Evolutionary conservation across 2,797 vertebrate species (phyloP).

Genomic region (Sebastes diploproa): DNA sequence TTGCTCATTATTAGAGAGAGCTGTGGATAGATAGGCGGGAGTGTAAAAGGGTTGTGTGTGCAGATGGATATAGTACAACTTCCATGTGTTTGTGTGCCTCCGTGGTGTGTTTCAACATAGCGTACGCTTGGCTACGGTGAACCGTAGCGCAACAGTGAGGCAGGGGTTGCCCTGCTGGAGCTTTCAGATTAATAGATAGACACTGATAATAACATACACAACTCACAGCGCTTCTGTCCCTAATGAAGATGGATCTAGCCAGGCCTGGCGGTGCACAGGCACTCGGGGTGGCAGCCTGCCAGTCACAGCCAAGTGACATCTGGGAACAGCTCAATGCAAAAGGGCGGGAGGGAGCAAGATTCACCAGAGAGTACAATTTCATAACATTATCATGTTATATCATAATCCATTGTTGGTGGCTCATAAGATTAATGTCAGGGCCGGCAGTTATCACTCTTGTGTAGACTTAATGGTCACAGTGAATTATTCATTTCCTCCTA

Average conservation of each 20-base stretch:
- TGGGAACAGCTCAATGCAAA: constrained; percentile 68
- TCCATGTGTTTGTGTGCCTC: background rate
- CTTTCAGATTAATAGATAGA: constrained; percentile 80
- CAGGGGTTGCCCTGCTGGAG: constrained; percentile 67
- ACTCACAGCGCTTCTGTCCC: constrained; percentile 67
- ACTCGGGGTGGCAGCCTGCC: constrained; percentile 74
- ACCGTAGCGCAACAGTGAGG: constrained; percentile 45
- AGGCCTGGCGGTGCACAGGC: constrained; percentile 61
- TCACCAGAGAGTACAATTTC: constrained; percentile 70
- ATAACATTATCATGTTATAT: constrained; percentile 81
- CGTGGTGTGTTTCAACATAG: constrained; percentile 23
- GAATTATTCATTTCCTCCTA: constrained; percentile 79
- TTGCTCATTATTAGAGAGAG: constrained; percentile 33
- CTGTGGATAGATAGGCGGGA: constrained; percentile 1
- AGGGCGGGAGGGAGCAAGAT: constrained; percentile 61
- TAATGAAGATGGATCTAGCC: constrained; percentile 82
- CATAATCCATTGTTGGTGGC: constrained; percentile 78
- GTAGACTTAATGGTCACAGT: constrained; percentile 74
- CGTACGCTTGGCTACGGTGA: constrained; percentile 25
- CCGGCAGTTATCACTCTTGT: constrained; percentile 75
- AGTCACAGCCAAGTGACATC: constrained; percentile 77
- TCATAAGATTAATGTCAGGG: constrained; percentile 75
- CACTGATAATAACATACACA: constrained; percentile 77
- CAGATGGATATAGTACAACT: background rate
- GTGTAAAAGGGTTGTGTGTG: constrained; percentile 11